These are phyloP conservation scores for Naja naja DNA, from an alignment of 2,113 vertebrate genomes.

Conservation along the genomic window DNA sequence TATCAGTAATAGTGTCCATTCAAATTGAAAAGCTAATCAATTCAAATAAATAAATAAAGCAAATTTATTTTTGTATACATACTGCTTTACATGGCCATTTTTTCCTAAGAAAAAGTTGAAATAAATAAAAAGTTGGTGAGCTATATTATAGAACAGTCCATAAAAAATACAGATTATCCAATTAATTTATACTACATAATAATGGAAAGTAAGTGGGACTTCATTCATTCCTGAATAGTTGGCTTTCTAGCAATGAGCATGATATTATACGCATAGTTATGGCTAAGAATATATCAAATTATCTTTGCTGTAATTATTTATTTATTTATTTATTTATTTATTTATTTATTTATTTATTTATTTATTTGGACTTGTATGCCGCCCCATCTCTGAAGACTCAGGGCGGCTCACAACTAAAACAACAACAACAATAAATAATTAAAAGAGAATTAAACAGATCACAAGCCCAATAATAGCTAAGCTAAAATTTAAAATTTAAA, in stretches of 20 bases:
- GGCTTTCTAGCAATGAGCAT: constrained; percentile 55
- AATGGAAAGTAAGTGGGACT: constrained; percentile 47
- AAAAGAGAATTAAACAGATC: too few relatives aligned
- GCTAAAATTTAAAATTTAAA: too few relatives aligned
- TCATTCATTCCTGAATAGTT: constrained; percentile 58
- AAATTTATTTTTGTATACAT: background rate
- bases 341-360: too few relatives aligned
- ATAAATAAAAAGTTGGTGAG: background rate
- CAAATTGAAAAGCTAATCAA: background rate
- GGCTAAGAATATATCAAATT: constrained; percentile 64
- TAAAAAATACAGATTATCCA: constrained; percentile 32
- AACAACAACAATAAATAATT: too few relatives aligned
- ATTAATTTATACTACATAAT: constrained; percentile 50
- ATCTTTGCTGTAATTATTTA: constrained; percentile 58
- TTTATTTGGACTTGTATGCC: too few relatives aligned
- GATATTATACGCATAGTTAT: constrained; percentile 54
- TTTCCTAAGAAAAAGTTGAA: background rate
- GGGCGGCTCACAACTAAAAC: too few relatives aligned
- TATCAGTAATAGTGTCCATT: background rate
- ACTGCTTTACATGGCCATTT: background rate
- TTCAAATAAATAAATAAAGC: background rate
- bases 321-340: too few relatives aligned
- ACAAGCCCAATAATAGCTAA: too few relatives aligned
- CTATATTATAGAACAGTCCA: constrained; percentile 12
- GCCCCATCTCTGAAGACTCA: too few relatives aligned